phyloP scores from a whole-genome alignment of 2,113 vertebrate genomes.

The Empidonax traillii region DNA sequence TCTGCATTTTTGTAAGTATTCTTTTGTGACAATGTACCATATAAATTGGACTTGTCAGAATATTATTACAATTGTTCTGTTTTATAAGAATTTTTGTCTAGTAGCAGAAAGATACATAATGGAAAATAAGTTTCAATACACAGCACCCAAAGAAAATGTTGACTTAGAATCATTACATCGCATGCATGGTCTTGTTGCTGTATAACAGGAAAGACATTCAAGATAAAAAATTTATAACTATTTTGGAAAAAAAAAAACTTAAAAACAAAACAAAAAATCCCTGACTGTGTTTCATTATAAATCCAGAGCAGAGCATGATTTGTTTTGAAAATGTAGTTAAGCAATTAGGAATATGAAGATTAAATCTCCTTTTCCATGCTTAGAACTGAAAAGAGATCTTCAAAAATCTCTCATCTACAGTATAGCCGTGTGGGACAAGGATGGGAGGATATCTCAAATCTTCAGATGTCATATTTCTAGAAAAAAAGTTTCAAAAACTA shows the following conservation, averaged over 20 bases:
- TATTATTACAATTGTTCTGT: conserved; percentile 3
- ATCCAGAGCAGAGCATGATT: neutral
- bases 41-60: conserved; percentile 51
- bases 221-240: neutral
- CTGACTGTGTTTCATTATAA: neutral
- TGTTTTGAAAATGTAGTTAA: neutral
- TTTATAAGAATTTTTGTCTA: conserved; percentile 32
- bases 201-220: neutral
- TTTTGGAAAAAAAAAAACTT: neutral
- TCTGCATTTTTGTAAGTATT: conserved; percentile 55
- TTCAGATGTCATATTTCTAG: neutral
- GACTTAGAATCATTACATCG: neutral
- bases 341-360: neutral
- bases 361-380: neutral
- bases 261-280: neutral
- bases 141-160: neutral
- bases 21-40: conserved; percentile 49
- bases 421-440: neutral
- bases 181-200: conserved; percentile 8
- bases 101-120: conserved; percentile 10
- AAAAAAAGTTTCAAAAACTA: neutral
- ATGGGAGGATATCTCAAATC: neutral
- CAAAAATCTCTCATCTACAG: neutral
- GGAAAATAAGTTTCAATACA: conserved; percentile 25
- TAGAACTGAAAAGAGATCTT: neutral